Conservation (phyloP, 2,797 vertebrate genomes). For the Protosalanx chinensis region DNA sequence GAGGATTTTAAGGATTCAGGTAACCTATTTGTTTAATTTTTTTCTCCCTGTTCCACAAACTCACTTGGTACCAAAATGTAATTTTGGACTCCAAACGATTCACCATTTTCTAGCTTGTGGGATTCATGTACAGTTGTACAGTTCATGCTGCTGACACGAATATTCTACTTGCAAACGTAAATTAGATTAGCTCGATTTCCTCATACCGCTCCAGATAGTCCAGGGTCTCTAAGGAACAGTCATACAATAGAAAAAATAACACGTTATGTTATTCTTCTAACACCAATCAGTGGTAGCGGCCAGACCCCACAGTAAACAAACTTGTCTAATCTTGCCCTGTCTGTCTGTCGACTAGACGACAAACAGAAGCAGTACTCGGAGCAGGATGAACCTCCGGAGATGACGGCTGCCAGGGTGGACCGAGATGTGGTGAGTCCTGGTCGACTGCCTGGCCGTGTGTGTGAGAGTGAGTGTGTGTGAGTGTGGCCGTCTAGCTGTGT, state of each 20-base stretch:
- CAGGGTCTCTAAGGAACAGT: neutral
- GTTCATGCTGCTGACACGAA: neutral
- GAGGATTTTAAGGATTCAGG: neutral
- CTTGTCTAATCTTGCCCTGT: neutral
- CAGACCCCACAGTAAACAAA: neutral
- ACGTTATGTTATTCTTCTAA: neutral
- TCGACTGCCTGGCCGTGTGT: slow-evolving; percentile 1
- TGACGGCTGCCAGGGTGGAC: slow-evolving; percentile 81
- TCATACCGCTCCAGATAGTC: no score
- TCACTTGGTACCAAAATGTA: neutral
- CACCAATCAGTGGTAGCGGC: neutral
- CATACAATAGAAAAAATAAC: neutral
- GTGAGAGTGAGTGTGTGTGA: neutral
- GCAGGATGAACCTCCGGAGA: slow-evolving; percentile 76
- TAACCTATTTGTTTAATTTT: neutral
- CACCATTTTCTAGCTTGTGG: neutral
- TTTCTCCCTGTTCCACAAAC: neutral
- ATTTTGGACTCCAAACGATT: neutral
- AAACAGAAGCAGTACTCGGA: slow-evolving; percentile 64
- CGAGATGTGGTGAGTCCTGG: slow-evolving; percentile 87
- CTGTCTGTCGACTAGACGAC: slow-evolving; percentile 69
- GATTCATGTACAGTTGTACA: neutral
- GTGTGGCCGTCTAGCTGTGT: neutral
- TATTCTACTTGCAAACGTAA: neutral
- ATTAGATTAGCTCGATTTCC: no score